These are phyloP conservation scores for Nyctereutes procyonoides DNA, from an alignment of 2,113 vertebrate genomes.

Conservation along the genomic window DNA sequence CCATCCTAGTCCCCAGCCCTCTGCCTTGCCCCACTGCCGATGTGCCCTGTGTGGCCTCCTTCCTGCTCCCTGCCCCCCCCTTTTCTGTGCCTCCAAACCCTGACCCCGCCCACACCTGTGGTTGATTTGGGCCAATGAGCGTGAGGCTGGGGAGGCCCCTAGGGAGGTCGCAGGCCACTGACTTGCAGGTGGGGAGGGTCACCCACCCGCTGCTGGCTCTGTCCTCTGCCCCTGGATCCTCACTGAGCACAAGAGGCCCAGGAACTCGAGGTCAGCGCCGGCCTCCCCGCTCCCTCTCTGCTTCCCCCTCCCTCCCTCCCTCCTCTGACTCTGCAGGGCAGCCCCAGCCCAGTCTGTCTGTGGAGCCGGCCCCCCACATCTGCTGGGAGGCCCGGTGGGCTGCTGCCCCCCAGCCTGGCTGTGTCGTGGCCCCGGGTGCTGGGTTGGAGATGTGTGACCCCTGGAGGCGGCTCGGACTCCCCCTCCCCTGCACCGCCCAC, in stretches of 20 bases:
- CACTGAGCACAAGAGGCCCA: neutral
- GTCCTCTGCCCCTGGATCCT: neutral
- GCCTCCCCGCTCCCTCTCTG: neutral
- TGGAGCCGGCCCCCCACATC: neutral
- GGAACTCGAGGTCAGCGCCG: accelerated
- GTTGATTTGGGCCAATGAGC: neutral
- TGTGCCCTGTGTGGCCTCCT: neutral
- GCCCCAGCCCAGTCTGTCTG: neutral
- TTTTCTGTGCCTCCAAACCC: neutral
- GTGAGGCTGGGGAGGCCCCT: neutral
- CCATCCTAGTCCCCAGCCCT: neutral
- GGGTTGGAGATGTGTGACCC: too few relatives aligned
- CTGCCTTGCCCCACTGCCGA: accelerated
- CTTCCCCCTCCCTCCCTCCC: neutral
- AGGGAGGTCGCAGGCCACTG: neutral
- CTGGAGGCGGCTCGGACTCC: neutral
- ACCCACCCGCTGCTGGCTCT: neutral
- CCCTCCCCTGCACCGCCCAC: neutral
- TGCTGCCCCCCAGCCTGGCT: neutral
- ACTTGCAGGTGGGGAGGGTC: neutral
- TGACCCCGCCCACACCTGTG: neutral
- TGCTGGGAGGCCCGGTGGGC: too few relatives aligned
- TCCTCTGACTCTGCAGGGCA: neutral
- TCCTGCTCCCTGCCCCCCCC: neutral
- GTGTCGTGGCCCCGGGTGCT: neutral